A percentile compares a stretch with the other conserved stretches of the same genome.
Conservation (phyloP, 2,888 invertebrate species). For the Melieria omissa region DNA sequence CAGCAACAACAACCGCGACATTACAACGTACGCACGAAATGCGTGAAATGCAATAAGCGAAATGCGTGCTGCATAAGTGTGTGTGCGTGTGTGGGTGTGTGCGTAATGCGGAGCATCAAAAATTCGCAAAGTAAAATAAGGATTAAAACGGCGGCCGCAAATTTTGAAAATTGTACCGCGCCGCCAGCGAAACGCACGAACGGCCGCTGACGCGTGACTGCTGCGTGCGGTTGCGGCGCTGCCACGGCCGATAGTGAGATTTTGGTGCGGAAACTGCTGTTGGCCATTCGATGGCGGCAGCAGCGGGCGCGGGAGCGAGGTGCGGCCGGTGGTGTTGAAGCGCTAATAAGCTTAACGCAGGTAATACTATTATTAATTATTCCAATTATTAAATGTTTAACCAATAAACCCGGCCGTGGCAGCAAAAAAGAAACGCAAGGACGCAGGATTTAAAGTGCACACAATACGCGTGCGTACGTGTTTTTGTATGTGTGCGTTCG, state of each 20-base stretch:
- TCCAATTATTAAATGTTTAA: conserved; percentile 58
- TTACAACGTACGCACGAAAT: no score
- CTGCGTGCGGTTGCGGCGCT: neutral
- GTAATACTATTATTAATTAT: conserved; percentile 66
- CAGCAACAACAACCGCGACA: no score
- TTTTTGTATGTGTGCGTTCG: neutral
- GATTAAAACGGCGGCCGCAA: neutral
- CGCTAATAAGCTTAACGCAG: conserved; percentile 53
- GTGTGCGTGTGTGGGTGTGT: conserved; percentile 2
- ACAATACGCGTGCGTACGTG: neutral
- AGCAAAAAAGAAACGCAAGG: no score
- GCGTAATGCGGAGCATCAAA: conserved; percentile 2
- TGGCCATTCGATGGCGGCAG: neutral
- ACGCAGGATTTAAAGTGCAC: neutral
- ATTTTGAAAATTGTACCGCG: neutral
- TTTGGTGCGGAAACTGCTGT: neutral
- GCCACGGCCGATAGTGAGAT: neutral
- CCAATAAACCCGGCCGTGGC: neutral
- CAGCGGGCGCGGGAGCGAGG: neutral
- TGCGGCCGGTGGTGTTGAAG: conserved; percentile 36
- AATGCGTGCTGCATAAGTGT: neutral
- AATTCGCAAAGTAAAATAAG: conserved; percentile 3
- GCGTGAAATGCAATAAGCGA: neutral
- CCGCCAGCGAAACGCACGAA: neutral
- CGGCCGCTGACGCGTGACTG: neutral